Conservation (phyloP, 2,113 vertebrate genomes). For the Etia nguti region DNA sequence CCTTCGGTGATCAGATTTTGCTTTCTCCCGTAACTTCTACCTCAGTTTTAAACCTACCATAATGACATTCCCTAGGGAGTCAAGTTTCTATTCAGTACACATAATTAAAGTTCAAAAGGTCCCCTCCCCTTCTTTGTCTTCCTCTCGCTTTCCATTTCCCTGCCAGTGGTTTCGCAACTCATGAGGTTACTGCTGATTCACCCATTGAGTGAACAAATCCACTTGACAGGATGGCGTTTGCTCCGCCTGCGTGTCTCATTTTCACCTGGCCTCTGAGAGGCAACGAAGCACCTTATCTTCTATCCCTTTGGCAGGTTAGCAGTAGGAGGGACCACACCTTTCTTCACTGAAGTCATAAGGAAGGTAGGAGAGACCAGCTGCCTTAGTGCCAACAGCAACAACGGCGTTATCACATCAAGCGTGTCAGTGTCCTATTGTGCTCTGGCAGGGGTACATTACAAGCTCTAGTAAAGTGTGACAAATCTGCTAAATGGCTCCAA, state of each 20-base stretch:
- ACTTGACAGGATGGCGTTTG: constrained; percentile 1
- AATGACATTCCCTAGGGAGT: constrained; percentile 38
- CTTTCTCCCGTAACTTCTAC: constrained; percentile 21
- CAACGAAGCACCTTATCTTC: neutral
- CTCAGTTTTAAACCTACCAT: constrained; percentile 33
- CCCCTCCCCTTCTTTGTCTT: neutral
- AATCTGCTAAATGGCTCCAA: neutral
- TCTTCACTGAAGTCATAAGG: neutral
- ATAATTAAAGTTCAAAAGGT: constrained; percentile 46
- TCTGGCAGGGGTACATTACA: constrained; percentile 9
- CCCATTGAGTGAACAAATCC: constrained; percentile 43
- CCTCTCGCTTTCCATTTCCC: neutral
- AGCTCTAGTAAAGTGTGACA: neutral
- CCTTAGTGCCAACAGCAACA: neutral
- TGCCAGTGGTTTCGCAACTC: constrained; percentile 26
- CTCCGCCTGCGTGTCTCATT: constrained; percentile 18
- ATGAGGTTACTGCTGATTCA: constrained; percentile 42
- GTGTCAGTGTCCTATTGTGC: constrained; percentile 13
- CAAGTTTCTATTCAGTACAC: constrained; percentile 48
- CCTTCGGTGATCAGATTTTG: neutral
- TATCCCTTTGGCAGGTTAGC: neutral
- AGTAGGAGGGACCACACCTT: constrained; percentile 12
- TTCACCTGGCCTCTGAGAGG: constrained; percentile 19
- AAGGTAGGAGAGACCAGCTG: neutral
- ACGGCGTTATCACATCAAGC: constrained; percentile 17